phyloP scores from a whole-genome alignment of 2,888 invertebrate species.

The Napeogenes inachia region DNA sequence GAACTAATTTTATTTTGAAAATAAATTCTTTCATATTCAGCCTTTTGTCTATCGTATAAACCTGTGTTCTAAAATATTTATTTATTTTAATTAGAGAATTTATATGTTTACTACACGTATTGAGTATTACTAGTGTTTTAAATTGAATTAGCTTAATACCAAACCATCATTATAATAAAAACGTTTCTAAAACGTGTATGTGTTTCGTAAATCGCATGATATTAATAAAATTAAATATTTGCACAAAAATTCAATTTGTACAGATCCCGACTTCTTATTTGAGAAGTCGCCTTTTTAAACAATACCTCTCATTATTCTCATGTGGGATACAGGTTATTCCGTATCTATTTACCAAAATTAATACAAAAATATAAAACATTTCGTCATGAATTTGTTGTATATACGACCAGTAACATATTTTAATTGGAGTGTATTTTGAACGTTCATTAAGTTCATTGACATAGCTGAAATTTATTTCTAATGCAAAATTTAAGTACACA shows the following conservation, averaged over 20 bases:
- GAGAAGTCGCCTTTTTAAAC: background rate
- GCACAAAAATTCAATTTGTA: background rate
- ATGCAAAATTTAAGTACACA: constrained; percentile 48
- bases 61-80: background rate
- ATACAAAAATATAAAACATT: constrained; percentile 4
- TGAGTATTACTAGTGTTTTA: too few relatives aligned
- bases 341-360: constrained; percentile 1
- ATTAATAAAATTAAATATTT: background rate
- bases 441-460: constrained; percentile 35
- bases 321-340: background rate
- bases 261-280: background rate
- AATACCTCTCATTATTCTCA: background rate
- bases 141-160: too few relatives aligned
- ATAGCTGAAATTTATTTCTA: constrained; percentile 46
- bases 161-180: too few relatives aligned
- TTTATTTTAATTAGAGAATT: too few relatives aligned
- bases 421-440: constrained; percentile 22
- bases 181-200: too few relatives aligned
- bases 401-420: constrained; percentile 13
- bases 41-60: constrained; percentile 1
- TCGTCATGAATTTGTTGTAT: background rate
- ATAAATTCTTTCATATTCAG: constrained; percentile 7
- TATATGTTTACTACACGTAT: too few relatives aligned
- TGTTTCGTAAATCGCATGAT: background rate
- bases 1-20: constrained; percentile 32